Evolutionary conservation across 2,113 vertebrate species (phyloP), one percentile per base, ranked within the genome.

Genomic region (Lathamus discolor): DNA sequence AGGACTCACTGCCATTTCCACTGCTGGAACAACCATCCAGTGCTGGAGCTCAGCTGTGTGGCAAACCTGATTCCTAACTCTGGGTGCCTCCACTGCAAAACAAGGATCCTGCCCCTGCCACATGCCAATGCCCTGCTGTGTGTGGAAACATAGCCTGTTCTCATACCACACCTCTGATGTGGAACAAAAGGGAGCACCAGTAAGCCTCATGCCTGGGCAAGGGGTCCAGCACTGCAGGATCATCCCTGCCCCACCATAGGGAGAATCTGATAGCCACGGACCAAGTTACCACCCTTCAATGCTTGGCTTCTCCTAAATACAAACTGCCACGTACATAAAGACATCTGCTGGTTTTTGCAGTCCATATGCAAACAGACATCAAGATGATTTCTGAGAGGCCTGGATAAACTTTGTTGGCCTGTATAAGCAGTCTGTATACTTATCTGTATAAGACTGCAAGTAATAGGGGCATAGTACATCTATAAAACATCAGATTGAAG

Each of bases 241-340:
- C 15, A 11, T 27, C 62, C 48, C 73, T 33, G 29, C 12, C 11
- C n/a, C 39, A 54, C 67, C 41, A 4, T 0, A 3, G 43, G 44
- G 27, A 11, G 54, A 39, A 37, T 20, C 11, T 2, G 19, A 7
- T 2, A 33, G 18, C 59, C 11, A 2, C 61, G 35, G 28, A 39
- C 18, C 5, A 23, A 16, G 48, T 5, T 6, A 25, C 54, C 1
- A 0, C 7, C 35, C 57, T 68, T 10, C 1, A 1, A 18, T 8
- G 52, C 44, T 41, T 46, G 67, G 52, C 46, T 49, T 75, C 67
- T 62, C 44, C 79, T 43, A 2, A 33, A 4, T 4, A 35, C 35
- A 55, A 48, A 49, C 12, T 17, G 23, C 3, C 37, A n/a, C 0
- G 1, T 7, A 7, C 24, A 17, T 16, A 18, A 41, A 49, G 41